Percentiles rank a stretch among this genome's conserved stretches.
Conservation (phyloP, 2,113 vertebrate genomes). For the Psittacula cyanocephala region DNA sequence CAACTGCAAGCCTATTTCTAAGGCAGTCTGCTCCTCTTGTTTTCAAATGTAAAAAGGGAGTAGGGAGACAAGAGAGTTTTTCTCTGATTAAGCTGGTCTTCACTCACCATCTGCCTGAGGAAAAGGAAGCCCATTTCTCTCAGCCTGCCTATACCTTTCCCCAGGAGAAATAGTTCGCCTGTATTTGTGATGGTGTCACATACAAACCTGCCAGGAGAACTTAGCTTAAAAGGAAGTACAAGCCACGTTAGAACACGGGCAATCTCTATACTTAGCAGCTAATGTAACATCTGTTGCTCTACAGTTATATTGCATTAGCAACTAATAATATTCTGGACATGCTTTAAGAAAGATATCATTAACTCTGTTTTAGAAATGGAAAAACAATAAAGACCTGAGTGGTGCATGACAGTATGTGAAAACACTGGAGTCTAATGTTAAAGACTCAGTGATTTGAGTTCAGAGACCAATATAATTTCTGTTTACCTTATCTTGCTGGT, state of each 20-base stretch:
- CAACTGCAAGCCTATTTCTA: not conserved
- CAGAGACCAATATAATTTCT: not conserved
- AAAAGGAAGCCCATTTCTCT: not conserved
- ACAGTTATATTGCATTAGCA: not conserved
- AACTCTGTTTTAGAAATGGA: not conserved
- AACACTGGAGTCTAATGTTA: not conserved
- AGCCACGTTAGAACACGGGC: not conserved
- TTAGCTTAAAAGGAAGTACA: not conserved
- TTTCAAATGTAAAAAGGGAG: not conserved
- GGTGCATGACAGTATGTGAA: not conserved
- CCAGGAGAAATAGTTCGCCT: not conserved
- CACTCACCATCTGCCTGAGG: not conserved
- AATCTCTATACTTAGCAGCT: not conserved
- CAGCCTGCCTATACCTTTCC: not conserved
- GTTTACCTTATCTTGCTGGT: not conserved
- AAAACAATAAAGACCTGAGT: not conserved
- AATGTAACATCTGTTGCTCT: not conserved
- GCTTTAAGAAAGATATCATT: not conserved
- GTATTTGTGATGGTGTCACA: not conserved
- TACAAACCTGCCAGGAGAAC: not conserved
- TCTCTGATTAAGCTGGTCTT: not conserved
- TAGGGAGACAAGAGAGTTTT: not conserved
- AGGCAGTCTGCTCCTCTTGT: not conserved
- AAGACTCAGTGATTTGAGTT: not conserved
- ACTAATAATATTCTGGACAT: not conserved